Conservation (phyloP, 2,888 invertebrate genomes). For the Eupithecia subfuscata region DNA sequence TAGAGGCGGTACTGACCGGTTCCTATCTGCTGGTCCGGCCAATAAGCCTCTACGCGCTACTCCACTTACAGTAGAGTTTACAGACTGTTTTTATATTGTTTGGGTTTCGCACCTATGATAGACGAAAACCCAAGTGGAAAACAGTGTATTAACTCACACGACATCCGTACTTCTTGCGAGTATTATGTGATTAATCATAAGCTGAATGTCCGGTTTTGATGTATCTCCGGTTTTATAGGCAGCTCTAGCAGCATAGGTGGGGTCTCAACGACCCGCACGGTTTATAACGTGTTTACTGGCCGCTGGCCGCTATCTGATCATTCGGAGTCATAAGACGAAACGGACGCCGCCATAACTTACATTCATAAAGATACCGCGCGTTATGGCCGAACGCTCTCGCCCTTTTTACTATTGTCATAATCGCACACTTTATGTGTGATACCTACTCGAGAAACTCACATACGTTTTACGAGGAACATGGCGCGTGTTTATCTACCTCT, state of each 20-base stretch:
- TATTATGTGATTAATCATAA: neutral
- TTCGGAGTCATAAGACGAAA: slow-evolving; percentile 55
- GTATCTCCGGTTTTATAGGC: neutral
- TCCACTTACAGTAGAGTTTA: neutral
- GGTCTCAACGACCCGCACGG: slow-evolving; percentile 46
- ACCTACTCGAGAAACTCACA: slow-evolving; percentile 20
- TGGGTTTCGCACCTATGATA: neutral
- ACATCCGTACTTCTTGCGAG: neutral
- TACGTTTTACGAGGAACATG: slow-evolving; percentile 23
- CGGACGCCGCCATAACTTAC: slow-evolving; percentile 50
- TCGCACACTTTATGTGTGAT: slow-evolving; percentile 29
- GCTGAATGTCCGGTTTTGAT: slow-evolving; percentile 14
- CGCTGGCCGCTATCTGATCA: slow-evolving; percentile 63
- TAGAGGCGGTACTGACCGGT: slow-evolving; percentile 15
- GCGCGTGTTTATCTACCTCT: neutral
- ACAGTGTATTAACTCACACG: neutral
- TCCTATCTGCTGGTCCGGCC: slow-evolving; percentile 9
- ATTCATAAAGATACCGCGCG: slow-evolving; percentile 48
- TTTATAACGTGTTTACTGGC: slow-evolving; percentile 73
- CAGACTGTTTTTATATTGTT: no score
- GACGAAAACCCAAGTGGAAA: neutral
- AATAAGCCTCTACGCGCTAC: neutral
- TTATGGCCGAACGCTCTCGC: slow-evolving; percentile 31
- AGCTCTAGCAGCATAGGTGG: slow-evolving; percentile 36
- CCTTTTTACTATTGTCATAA: slow-evolving; percentile 45